Percentiles rank a stretch among this genome's conserved stretches.
phyloP scores from a whole-genome alignment of 2,888 invertebrate genomes.

The Drosophila mettleri region DNA sequence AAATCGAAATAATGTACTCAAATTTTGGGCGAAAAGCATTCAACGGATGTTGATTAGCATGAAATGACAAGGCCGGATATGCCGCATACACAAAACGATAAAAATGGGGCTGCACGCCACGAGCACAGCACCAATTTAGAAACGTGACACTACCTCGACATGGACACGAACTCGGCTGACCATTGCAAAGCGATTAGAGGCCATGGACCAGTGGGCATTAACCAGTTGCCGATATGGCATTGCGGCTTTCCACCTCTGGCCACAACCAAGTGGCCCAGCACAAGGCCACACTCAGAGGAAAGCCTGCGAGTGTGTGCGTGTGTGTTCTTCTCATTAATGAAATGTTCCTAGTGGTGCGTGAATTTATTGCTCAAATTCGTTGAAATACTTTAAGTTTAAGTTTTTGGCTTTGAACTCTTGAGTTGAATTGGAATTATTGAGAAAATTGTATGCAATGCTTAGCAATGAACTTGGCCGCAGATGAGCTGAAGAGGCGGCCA shows the following conservation, averaged over 20 bases:
- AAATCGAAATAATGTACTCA: conserved; percentile 25
- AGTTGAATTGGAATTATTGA: too few species aligned
- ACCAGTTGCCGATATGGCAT: conserved; percentile 39
- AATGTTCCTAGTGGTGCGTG: conserved; percentile 37
- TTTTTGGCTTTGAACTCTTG: conserved; percentile 15
- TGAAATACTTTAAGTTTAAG: conserved; percentile 25
- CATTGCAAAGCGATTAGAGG: conserved; percentile 7
- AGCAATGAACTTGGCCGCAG: too few species aligned
- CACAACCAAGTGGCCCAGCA: conserved; percentile 53
- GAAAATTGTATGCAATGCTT: conserved; percentile 36
- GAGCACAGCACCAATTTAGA: background rate
- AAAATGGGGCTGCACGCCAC: conserved; percentile 1
- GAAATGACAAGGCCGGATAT: conserved; percentile 78
- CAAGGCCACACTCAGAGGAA: conserved; percentile 45
- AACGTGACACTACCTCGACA: background rate
- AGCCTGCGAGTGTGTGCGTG: conserved; percentile 16
- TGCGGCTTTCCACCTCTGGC: conserved; percentile 40
- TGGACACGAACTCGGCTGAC: conserved; percentile 15
- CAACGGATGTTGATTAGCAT: conserved; percentile 80
- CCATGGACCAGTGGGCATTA: conserved; percentile 17
- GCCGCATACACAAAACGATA: conserved; percentile 26
- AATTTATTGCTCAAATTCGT: conserved; percentile 60
- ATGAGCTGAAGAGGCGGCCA: too few species aligned
- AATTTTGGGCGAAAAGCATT: conserved; percentile 41
- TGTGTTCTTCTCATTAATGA: conserved; percentile 63